Percentiles rank a stretch among this genome's conserved stretches.
Evolutionary conservation across 2,888 invertebrate species (phyloP).

Genomic region (Acronicta aceris): DNA sequence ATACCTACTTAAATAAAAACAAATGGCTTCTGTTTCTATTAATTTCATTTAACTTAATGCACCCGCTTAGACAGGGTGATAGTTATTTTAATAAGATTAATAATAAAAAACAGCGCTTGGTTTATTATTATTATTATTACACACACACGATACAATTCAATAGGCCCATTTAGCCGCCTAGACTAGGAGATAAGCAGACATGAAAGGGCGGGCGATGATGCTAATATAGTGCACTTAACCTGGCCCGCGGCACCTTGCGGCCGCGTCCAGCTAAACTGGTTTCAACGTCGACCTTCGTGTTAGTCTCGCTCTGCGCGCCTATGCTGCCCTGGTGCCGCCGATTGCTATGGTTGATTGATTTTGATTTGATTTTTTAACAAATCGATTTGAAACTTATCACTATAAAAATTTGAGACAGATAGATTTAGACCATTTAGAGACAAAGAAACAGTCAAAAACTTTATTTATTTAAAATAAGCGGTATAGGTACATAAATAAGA

Average conservation of each 20-base stretch:
- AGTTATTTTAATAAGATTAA: conserved; percentile 10
- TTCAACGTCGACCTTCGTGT: conserved; percentile 82
- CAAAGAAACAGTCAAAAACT: no score
- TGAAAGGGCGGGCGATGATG: conserved; percentile 86
- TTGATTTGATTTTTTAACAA: conserved; percentile 68
- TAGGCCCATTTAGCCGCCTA: conserved; percentile 82
- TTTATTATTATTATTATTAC: no score
- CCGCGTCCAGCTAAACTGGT: conserved; percentile 84
- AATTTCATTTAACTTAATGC: conserved; percentile 12
- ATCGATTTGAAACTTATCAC: conserved; percentile 58
- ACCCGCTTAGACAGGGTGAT: conserved; percentile 4
- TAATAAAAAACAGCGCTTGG: conserved; percentile 34
- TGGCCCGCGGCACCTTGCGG: conserved; percentile 85
- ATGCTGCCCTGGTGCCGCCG: conserved; percentile 80
- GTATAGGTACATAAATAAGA: no score
- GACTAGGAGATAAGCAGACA: conserved; percentile 83
- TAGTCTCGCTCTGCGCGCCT: conserved; percentile 74
- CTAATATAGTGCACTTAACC: conserved; percentile 87
- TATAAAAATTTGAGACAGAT: conserved; percentile 11
- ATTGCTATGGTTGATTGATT: conserved; percentile 80
- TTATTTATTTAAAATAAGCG: no score
- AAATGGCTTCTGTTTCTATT: conserved; percentile 11
- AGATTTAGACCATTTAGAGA: conserved; percentile 3
- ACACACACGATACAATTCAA: conserved; percentile 73
- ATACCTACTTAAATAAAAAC: conserved; percentile 4